Percentiles rank a stretch among this genome's conserved stretches.
phyloP scores from a whole-genome alignment of 2,797 vertebrate genomes.

The Trichosurus vulpecula region DNA sequence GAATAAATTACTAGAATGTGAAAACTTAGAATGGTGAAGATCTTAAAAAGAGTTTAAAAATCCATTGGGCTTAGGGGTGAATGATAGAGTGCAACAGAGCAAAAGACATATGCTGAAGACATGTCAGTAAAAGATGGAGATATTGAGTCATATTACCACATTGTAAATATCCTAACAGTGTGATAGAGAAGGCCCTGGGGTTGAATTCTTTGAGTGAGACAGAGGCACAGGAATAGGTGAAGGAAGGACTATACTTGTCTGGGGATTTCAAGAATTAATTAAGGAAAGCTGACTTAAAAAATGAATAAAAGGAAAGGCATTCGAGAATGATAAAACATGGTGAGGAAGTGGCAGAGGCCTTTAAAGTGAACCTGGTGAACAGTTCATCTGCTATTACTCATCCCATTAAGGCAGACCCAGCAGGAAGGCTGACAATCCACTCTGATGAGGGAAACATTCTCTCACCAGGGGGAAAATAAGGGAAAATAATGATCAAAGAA shows the following conservation, averaged over 20 bases:
- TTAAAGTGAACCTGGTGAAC: neutral
- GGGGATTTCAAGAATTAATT: constrained; percentile 29
- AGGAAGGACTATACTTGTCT: neutral
- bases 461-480: neutral
- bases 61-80: neutral
- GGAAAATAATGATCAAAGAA: constrained; percentile 9
- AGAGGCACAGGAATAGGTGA: neutral
- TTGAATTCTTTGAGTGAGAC: neutral
- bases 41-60: neutral
- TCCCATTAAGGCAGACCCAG: neutral
- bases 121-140: neutral
- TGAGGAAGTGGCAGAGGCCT: neutral
- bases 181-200: neutral
- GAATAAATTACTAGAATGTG: neutral
- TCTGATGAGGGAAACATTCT: constrained; percentile 13
- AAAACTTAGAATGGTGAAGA: neutral
- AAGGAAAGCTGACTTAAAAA: neutral
- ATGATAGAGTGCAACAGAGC: neutral
- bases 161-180: neutral
- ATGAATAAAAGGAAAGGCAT: neutral
- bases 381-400: neutral
- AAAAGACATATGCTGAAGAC: neutral
- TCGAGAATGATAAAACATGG: neutral
- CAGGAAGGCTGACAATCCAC: neutral
- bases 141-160: neutral